Evolutionary conservation across 2,888 invertebrate species (phyloP).

Genomic region (Dicycla oo): DNA sequence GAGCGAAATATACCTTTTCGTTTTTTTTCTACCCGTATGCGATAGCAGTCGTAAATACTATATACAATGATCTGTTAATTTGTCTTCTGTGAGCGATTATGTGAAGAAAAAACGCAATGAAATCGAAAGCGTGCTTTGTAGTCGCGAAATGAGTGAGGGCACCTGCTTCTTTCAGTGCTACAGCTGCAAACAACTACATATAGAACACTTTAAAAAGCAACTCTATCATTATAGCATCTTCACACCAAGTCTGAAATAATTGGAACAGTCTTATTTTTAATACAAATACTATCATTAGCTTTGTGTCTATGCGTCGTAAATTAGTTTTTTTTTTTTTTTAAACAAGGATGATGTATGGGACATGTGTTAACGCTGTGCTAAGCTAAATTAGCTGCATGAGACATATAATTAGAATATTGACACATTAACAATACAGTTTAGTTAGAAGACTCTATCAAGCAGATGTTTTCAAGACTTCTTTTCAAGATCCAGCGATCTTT

Average conservation of each 20-base stretch:
- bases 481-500: too few relatives aligned
- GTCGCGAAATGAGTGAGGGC: conserved; percentile 59
- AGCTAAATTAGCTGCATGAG: conserved; percentile 1
- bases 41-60: conserved; percentile 48
- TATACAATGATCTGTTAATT: conserved; percentile 60
- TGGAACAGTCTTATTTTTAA: conserved; percentile 34
- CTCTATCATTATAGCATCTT: conserved; percentile 43
- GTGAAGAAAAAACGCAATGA: conserved; percentile 65
- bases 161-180: conserved; percentile 65
- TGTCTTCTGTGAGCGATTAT: conserved; percentile 57
- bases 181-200: conserved; percentile 60
- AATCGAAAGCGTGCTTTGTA: conserved; percentile 65
- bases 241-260: conserved; percentile 48
- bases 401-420: conserved; percentile 31
- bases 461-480: not conserved
- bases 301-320: conserved; percentile 25
- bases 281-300: conserved; percentile 38
- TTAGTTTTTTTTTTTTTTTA: conserved; percentile 30
- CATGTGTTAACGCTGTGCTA: conserved; percentile 5
- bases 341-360: not conserved
- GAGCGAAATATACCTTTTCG: conserved; percentile 10
- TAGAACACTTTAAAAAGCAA: conserved; percentile 29
- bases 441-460: conserved; percentile 8
- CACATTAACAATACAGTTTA: conserved; percentile 7
- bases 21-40: conserved; percentile 28